phyloP scores from a whole-genome alignment of 2,797 vertebrate genomes.

The Hydrophis major region DNA sequence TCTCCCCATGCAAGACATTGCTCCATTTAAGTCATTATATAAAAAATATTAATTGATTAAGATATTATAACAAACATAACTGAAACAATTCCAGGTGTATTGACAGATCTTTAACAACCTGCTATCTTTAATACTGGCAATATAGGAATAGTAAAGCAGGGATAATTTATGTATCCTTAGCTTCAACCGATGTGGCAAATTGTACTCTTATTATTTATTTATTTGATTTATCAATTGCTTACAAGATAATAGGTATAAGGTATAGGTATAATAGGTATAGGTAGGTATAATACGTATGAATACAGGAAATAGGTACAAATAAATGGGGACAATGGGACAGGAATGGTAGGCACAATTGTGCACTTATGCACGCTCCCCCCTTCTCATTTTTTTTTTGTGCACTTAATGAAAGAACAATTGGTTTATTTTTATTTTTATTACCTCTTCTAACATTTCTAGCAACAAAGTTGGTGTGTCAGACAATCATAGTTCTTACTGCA shows the following conservation, averaged over 20 bases:
- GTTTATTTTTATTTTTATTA: conserved; percentile 68
- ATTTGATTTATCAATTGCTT: too few species aligned
- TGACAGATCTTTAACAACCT: neutral
- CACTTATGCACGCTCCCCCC: too few species aligned
- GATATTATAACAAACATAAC: neutral
- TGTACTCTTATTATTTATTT: neutral
- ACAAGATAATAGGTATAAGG: too few species aligned
- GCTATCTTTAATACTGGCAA: neutral
- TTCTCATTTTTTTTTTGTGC: too few species aligned
- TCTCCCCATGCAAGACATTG: neutral
- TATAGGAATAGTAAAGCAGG: neutral
- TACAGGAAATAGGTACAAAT: too few species aligned
- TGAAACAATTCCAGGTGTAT: neutral
- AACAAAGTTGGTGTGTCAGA: conserved; percentile 78
- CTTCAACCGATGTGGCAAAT: neutral
- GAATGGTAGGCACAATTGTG: too few species aligned
- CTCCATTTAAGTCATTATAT: neutral
- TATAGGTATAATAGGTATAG: too few species aligned
- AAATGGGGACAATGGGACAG: too few species aligned
- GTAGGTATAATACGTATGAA: too few species aligned
- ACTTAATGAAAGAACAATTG: conserved; percentile 1
- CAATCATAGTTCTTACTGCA: conserved; percentile 75
- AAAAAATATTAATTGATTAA: neutral
- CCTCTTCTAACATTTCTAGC: conserved; percentile 77
- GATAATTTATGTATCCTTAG: neutral